Evolutionary conservation across 2,888 invertebrate species (phyloP).

Genomic region (Hydroisotoma schaefferi): DNA sequence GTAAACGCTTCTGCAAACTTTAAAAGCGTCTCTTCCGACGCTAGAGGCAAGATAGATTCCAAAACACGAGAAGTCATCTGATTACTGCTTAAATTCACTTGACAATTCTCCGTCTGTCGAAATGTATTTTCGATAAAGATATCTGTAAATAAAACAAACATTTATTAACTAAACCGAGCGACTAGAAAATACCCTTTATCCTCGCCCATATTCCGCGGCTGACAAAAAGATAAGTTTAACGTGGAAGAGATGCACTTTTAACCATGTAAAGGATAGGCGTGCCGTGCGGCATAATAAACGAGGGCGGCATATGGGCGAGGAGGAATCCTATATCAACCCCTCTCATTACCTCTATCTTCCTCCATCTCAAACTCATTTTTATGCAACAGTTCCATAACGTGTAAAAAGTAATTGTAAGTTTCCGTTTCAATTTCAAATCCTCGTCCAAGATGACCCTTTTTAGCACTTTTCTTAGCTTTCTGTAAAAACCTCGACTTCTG

Average conservation of each 20-base stretch:
- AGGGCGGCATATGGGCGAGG: no score
- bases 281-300: no score
- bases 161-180: constrained; percentile 4
- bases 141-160: constrained; percentile 55
- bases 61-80: constrained; percentile 75
- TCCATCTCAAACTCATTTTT: constrained; percentile 62
- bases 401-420: constrained; percentile 71
- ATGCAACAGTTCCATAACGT: constrained; percentile 68
- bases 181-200: no score
- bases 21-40: constrained; percentile 61
- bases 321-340: no score
- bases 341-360: constrained; percentile 72
- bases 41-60: constrained; percentile 68
- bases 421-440: constrained; percentile 69
- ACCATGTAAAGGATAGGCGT: no score
- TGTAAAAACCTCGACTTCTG: constrained; percentile 55
- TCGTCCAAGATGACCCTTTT: constrained; percentile 68
- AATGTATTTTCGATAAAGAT: constrained; percentile 72
- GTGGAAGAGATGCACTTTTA: no score
- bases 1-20: constrained; percentile 63
- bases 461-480: constrained; percentile 69
- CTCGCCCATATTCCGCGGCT: no score
- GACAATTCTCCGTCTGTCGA: constrained; percentile 66
- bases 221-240: no score
- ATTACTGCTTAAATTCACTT: constrained; percentile 70